Base-by-base conservation (phyloP, 2,888 invertebrate genomes). In the Brenthis ino region DNA sequence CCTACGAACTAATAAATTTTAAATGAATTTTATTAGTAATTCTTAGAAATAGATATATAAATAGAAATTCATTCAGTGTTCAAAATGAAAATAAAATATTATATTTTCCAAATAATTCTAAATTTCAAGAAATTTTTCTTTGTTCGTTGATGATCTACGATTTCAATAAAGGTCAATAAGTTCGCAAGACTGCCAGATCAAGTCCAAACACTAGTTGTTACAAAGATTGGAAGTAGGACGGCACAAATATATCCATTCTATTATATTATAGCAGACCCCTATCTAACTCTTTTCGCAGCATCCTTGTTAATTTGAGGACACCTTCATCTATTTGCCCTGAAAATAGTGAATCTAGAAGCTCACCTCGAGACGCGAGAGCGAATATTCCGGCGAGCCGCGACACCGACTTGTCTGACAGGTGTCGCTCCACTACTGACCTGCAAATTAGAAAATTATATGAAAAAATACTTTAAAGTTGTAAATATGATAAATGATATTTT, bases 391-490 rank as follows among this genome's bases (percentile, higher is more conserved):
- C 96, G 67, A 97, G 95, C 3, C 98, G 94, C 2, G 94, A 94
- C 53, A 96, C 93, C 0, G 97, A 97, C 84, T 98, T 98, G 76
- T 97, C 97, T 4, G 97, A 97, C 3, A 98, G 93, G 81, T 98
- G 98, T 47, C 95, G 94, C 78, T 95, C 94, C 63, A 98, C 96
- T 53, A 98, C 94, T 53, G 94, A 91, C 77, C 95, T 95, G 89
- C 5, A 84, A 85, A 53, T 51, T 20, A 24, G 33, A 16, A 14
- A 43, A 63, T 11, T 54, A 54, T 24, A 54, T 54, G 6, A 53
- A n/a, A 54, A 20, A 12, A 54, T 11, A 37, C 8, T 37, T 37
- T 37, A 37, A 37, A 11, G 8, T 2, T 11, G 6, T 37, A 1
- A 37, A 37, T 0, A 37, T 6, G 1, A 37, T 1, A 37, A 37